These are phyloP conservation scores for Aphelinus atriplicis DNA, from an alignment of 1,140 invertebrate species.

Conservation along the genomic window DNA sequence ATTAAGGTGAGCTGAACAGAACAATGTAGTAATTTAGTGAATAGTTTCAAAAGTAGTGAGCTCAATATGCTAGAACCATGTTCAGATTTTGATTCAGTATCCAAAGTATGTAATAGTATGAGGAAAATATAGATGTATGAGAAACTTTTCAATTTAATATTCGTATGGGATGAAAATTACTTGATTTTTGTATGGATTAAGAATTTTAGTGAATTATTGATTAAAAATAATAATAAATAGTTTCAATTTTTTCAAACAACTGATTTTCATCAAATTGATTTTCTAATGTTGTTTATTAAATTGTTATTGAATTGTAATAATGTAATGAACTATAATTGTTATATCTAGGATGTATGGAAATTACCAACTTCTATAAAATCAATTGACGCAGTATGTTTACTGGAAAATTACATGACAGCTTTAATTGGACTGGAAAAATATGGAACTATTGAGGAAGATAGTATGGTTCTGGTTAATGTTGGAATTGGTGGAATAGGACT, in stretches of 20 bases:
- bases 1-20: conserved; percentile 57
- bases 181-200: too few species aligned
- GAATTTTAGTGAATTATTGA: too few species aligned
- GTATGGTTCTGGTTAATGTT: conserved; percentile 70
- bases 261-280: too few species aligned
- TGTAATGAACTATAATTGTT: too few species aligned
- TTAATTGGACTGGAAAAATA: conserved; percentile 68
- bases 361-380: conserved; percentile 64
- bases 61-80: conserved; percentile 1
- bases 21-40: background rate
- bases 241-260: conserved; percentile 31
- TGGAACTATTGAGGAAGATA: conserved; percentile 66
- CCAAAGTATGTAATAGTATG: too few species aligned
- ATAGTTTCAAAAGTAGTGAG: background rate
- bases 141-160: too few species aligned
- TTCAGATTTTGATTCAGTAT: too few species aligned
- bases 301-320: too few species aligned
- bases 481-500: conserved; percentile 71
- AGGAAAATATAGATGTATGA: too few species aligned
- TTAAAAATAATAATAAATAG: too few species aligned
- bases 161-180: too few species aligned
- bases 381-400: conserved; percentile 64
- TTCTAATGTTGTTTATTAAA: too few species aligned
- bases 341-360: conserved; percentile 69
- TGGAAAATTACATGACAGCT: conserved; percentile 71